Evolutionary conservation across 2,113 vertebrate species (phyloP).

Genomic region (Elanoides forficatus): DNA sequence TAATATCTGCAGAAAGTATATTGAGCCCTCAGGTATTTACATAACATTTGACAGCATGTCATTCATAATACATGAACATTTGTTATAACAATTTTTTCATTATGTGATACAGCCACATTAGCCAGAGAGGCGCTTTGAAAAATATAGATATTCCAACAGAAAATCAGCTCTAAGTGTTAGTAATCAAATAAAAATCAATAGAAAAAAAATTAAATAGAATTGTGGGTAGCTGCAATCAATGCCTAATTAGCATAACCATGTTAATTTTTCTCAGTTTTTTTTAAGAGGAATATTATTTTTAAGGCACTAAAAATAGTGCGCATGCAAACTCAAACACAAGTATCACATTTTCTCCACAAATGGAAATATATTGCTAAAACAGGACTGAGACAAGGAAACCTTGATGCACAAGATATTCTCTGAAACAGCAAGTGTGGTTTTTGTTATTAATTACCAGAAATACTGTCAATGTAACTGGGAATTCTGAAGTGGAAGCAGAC

Average conservation of each 20-base stretch:
- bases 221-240: not conserved
- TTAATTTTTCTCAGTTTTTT: not conserved
- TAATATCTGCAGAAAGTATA: not conserved
- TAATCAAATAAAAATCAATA: not conserved
- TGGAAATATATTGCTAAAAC: not conserved
- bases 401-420: not conserved
- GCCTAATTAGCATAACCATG: not conserved
- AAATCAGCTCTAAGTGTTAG: not conserved
- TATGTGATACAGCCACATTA: not conserved
- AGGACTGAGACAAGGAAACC: not conserved
- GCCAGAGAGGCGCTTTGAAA: not conserved
- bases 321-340: not conserved
- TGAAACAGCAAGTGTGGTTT: not conserved
- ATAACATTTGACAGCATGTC: not conserved
- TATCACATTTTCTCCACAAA: not conserved
- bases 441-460: not conserved
- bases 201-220: not conserved
- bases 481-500: not conserved
- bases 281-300: not conserved
- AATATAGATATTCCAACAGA: not conserved
- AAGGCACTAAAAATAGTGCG: not conserved
- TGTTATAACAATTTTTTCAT: not conserved
- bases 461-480: not conserved
- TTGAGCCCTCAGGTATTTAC: conserved; percentile 20
- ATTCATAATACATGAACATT: not conserved